A percentile compares a stretch with the other conserved stretches of the same genome.
Conservation (phyloP, 2,797 vertebrate genomes). For the Chromis chromis region DNA sequence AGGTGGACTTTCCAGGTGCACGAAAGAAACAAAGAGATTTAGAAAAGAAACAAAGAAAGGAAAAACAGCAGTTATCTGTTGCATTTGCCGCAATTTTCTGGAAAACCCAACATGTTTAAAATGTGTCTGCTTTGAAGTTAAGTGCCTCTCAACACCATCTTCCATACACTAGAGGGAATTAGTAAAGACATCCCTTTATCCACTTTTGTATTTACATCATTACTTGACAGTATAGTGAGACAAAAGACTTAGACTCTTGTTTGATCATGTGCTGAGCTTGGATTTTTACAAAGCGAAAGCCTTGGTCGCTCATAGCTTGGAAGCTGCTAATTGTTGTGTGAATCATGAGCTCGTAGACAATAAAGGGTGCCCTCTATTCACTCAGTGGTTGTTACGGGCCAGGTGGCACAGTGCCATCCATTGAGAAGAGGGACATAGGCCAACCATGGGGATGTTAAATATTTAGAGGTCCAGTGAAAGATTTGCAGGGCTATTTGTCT, state of each 20-base stretch:
- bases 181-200: background rate
- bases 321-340: slow-evolving; percentile 79
- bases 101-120: background rate
- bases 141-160: background rate
- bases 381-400: slow-evolving; percentile 59
- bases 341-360: slow-evolving; percentile 71
- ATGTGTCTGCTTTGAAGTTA: slow-evolving; percentile 10
- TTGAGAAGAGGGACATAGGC: slow-evolving; percentile 71
- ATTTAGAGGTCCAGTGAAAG: slow-evolving; percentile 79
- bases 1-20: slow-evolving; percentile 30
- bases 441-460: slow-evolving; percentile 73
- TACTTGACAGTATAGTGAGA: background rate
- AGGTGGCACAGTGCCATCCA: slow-evolving; percentile 81
- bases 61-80: background rate
- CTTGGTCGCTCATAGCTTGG: slow-evolving; percentile 55
- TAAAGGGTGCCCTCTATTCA: slow-evolving; percentile 73
- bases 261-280: slow-evolving; percentile 41
- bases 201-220: background rate
- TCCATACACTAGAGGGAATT: background rate
- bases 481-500: slow-evolving; percentile 70
- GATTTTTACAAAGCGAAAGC: slow-evolving; percentile 48
- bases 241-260: slow-evolving; percentile 23
- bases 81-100: background rate
- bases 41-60: background rate
- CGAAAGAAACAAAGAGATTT: background rate